Evolutionary conservation across 2,113 vertebrate genomes (phyloP).

Genomic region (Corythaixoides concolor): DNA sequence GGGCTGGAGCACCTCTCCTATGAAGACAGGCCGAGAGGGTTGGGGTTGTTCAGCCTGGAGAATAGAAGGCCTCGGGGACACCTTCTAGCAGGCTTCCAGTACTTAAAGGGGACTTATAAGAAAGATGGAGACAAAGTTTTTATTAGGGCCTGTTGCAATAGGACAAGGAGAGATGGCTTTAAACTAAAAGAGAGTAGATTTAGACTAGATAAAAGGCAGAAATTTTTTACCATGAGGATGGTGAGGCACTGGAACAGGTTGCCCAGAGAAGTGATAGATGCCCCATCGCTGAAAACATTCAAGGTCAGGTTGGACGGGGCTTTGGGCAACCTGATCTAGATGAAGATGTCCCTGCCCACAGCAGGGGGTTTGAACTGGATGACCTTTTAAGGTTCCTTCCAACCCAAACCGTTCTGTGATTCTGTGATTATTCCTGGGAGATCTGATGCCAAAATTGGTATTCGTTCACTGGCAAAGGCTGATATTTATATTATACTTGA

Average conservation of each 20-base stretch:
- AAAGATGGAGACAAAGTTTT: neutral
- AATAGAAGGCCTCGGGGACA: neutral
- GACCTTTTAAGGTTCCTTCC: neutral
- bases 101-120: neutral
- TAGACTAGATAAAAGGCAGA: neutral
- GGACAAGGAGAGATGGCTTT: neutral
- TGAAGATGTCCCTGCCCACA: neutral
- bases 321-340: neutral
- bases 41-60: neutral
- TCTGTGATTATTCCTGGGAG: neutral
- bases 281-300: neutral
- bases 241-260: neutral
- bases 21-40: neutral
- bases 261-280: neutral
- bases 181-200: neutral
- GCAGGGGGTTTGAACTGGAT: neutral
- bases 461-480: conserved; percentile 4
- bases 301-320: neutral
- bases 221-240: neutral
- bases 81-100: neutral
- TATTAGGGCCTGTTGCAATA: neutral
- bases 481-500: conserved; percentile 4
- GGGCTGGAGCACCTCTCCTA: fast-evolving
- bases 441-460: neutral
- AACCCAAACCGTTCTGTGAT: neutral